These are phyloP conservation scores for Phthorimaea operculella DNA, from an alignment of 1,140 invertebrate species.

Conservation along the genomic window DNA sequence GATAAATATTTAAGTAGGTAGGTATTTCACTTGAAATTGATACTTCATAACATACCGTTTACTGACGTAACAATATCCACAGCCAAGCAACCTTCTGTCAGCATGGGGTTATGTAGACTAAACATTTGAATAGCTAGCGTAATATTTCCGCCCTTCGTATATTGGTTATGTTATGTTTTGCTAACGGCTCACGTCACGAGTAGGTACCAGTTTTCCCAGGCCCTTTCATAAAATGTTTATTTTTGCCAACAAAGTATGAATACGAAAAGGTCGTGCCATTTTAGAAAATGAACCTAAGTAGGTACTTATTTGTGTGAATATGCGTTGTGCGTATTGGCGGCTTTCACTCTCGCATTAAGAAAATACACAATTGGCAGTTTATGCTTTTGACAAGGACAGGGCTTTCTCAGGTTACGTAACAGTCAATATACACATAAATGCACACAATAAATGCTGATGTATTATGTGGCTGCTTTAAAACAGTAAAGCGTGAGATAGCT, in stretches of 20 bases:
- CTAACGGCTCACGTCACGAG: not conserved
- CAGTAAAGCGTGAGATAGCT: too few species aligned
- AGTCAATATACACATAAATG: not conserved
- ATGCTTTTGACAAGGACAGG: slow-evolving; percentile 2
- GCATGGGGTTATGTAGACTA: too few species aligned
- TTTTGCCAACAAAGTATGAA: not conserved
- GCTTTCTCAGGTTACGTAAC: slow-evolving; percentile 4
- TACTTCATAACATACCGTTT: too few species aligned
- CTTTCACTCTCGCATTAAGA: slow-evolving; percentile 6
- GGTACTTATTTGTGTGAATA: not conserved
- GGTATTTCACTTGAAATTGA: too few species aligned
- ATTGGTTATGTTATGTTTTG: too few species aligned
- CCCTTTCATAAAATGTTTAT: slow-evolving; percentile 1
- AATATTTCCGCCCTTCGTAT: too few species aligned
- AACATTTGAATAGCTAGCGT: too few species aligned
- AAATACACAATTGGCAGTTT: slow-evolving; percentile 7
- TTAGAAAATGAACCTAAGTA: not conserved
- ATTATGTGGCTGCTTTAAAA: too few species aligned
- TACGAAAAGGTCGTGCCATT: not conserved
- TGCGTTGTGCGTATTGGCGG: not conserved
- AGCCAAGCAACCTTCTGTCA: too few species aligned
- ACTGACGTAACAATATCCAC: too few species aligned
- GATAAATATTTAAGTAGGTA: too few species aligned
- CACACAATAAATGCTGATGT: too few species aligned
- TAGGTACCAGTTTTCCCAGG: not conserved